These are phyloP conservation scores for Enteromius thamalakanensis DNA, from an alignment of 2,797 vertebrate species.

Conservation along the genomic window DNA sequence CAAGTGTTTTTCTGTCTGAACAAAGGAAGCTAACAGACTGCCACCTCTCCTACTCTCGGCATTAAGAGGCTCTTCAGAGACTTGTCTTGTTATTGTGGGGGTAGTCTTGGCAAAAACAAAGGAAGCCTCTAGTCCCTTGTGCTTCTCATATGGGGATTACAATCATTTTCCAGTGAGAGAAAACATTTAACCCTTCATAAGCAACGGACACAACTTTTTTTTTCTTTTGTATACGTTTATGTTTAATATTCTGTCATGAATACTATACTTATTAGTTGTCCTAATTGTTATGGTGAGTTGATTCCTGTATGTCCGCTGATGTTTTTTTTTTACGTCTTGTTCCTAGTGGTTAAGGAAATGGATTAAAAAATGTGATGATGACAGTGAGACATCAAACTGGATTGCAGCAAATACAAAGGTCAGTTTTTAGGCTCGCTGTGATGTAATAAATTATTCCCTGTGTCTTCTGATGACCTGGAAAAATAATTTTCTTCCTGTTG, in stretches of 20 bases:
- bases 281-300: background rate
- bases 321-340: background rate
- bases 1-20: conserved; percentile 31
- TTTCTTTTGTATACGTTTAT: background rate
- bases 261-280: background rate
- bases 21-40: conserved; percentile 46
- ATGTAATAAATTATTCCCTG: background rate
- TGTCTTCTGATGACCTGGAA: background rate
- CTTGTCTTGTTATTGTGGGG: conserved; percentile 58
- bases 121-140: conserved; percentile 49
- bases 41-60: conserved; percentile 47
- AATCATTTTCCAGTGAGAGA: conserved; percentile 34
- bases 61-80: conserved; percentile 56
- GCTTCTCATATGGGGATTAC: conserved; percentile 47
- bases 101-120: conserved; percentile 58
- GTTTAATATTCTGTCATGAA: background rate
- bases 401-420: conserved; percentile 99
- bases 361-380: conserved; percentile 99
- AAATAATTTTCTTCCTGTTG: conserved; percentile 45
- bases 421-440: background rate
- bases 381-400: conserved; percentile 99
- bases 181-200: conserved; percentile 45
- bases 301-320: conserved; percentile 5
- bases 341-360: conserved; percentile 97
- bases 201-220: background rate